These are phyloP conservation scores for Agrilus biguttatus DNA, from an alignment of 2,888 invertebrate species.

Conservation along the genomic window DNA sequence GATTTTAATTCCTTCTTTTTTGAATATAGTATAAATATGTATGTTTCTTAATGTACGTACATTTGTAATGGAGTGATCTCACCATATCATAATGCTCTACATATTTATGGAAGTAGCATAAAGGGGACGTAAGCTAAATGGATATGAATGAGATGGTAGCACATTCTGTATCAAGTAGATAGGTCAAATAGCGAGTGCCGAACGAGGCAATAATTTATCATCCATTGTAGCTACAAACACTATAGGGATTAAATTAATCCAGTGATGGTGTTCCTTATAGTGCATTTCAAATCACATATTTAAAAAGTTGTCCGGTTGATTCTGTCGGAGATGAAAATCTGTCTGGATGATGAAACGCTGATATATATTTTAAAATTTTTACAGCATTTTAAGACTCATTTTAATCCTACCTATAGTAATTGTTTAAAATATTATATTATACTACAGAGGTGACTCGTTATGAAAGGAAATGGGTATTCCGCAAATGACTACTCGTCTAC, in stretches of 20 bases:
- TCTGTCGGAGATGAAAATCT: slow-evolving; percentile 10
- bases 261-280: slow-evolving; percentile 14
- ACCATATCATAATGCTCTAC: too few species aligned
- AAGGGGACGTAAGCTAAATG: too few species aligned
- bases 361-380: slow-evolving; percentile 11
- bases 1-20: too few species aligned
- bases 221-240: slow-evolving; percentile 13
- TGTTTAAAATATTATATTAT: too few species aligned
- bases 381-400: slow-evolving; percentile 6
- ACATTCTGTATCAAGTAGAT: slow-evolving; percentile 17
- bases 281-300: slow-evolving; percentile 12
- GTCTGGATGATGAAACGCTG: slow-evolving; percentile 19
- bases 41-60: not conserved
- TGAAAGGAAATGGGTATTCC: too few species aligned
- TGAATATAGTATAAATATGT: too few species aligned
- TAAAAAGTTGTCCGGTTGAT: slow-evolving; percentile 12
- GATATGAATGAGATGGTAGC: too few species aligned
- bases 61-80: too few species aligned
- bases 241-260: slow-evolving; percentile 13
- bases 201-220: slow-evolving; percentile 13
- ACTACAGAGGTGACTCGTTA: too few species aligned
- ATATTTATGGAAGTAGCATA: too few species aligned
- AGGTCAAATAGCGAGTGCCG: slow-evolving; percentile 11
- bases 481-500: too few species aligned
- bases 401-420: slow-evolving; percentile 10